These are phyloP conservation scores for Caenorhabditis angaria DNA, from an alignment of 2,888 invertebrate species.

Conservation along the genomic window DNA sequence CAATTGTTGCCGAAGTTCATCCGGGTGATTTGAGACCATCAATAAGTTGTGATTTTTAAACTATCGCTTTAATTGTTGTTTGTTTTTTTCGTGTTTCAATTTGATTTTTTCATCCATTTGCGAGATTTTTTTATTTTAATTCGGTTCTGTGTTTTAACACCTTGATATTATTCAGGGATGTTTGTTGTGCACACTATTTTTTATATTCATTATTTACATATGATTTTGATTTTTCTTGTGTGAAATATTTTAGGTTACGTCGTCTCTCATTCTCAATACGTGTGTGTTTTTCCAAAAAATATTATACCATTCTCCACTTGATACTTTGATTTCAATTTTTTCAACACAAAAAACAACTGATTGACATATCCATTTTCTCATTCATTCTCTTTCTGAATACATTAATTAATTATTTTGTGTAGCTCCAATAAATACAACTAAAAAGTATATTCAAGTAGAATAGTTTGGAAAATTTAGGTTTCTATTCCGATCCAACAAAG, in stretches of 20 bases:
- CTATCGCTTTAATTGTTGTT: conserved; percentile 6
- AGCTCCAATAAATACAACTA: not conserved
- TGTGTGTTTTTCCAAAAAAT: too few relatives aligned
- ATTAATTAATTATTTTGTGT: not conserved
- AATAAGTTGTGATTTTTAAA: conserved; percentile 58
- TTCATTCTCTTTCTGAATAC: too few relatives aligned
- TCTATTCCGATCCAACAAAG: not conserved
- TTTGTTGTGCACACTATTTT: not conserved
- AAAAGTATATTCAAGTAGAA: not conserved
- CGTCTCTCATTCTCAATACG: conserved; percentile 38
- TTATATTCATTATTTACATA: not conserved
- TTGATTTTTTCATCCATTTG: not conserved
- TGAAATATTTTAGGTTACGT: conserved; percentile 9
- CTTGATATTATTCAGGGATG: not conserved
- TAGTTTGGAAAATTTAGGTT: not conserved
- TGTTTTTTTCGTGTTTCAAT: conserved; percentile 13
- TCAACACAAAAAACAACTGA: too few relatives aligned
- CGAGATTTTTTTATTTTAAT: not conserved
- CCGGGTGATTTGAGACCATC: conserved; percentile 51
- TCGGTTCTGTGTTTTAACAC: not conserved
- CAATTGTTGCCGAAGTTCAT: conserved; percentile 33
- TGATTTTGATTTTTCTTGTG: not conserved
- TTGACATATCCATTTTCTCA: conserved; percentile 6
- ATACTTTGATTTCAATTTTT: not conserved
- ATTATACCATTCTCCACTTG: conserved; percentile 14